Percentiles rank a stretch among this genome's conserved stretches.
phyloP scores from a whole-genome alignment of 2,113 vertebrate species.

The Chiloscyllium plagiosum region DNA sequence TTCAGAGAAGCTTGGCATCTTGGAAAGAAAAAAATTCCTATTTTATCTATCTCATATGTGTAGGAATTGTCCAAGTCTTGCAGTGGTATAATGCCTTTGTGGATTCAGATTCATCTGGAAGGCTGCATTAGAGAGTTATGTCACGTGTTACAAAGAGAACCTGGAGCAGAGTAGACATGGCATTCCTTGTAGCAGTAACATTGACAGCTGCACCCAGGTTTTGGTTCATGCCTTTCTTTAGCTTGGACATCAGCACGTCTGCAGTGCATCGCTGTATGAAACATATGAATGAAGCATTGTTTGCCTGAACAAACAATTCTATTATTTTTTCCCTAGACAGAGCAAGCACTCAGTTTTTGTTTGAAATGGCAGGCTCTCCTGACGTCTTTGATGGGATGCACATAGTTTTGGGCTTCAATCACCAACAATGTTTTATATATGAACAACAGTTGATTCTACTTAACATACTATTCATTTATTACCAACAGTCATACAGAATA shows the following conservation, averaged over 20 bases:
- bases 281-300: background rate
- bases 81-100: background rate
- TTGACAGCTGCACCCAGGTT: background rate
- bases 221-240: background rate
- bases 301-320: background rate
- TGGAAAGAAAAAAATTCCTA: background rate
- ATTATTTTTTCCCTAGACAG: background rate
- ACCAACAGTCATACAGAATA: background rate
- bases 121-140: background rate
- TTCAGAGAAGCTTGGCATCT: background rate
- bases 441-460: background rate
- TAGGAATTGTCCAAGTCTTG: background rate
- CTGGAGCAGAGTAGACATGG: background rate
- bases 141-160: background rate
- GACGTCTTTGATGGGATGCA: background rate
- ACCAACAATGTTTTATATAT: background rate
- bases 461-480: background rate
- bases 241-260: background rate
- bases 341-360: background rate
- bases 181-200: background rate
- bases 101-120: background rate
- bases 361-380: background rate
- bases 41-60: background rate
- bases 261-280: background rate
- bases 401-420: background rate